Conservation (phyloP, 2,888 invertebrate species). For the Tillus elongatus region DNA sequence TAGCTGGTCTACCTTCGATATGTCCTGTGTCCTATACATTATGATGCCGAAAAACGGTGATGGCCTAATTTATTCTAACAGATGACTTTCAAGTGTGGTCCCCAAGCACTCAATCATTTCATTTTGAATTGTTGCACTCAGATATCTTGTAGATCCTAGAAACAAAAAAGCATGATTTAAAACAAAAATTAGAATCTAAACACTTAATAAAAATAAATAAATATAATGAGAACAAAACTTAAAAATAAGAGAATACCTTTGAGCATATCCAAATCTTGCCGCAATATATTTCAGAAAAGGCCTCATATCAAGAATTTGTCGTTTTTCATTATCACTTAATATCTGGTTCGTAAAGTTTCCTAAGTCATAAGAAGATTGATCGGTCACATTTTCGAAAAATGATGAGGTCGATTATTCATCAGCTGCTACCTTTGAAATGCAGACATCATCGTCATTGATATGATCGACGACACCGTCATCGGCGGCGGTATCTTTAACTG, state of each 20-base stretch:
- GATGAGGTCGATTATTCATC: no score
- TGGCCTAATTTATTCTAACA: slow-evolving; percentile 24
- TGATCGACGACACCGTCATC: no score
- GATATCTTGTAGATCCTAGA: no score
- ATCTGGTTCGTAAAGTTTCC: slow-evolving; percentile 7
- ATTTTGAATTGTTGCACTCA: no score
- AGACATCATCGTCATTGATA: no score
- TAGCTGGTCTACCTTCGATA: slow-evolving; percentile 29
- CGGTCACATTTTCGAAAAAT: slow-evolving; percentile 4
- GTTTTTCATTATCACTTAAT: slow-evolving; percentile 5
- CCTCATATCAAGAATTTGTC: neutral
- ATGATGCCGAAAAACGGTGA: slow-evolving; percentile 22
- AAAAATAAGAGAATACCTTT: slow-evolving; percentile 16
- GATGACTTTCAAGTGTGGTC: slow-evolving; percentile 19
- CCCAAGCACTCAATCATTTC: slow-evolving; percentile 12
- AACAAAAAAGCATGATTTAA: no score
- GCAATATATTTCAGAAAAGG: slow-evolving; percentile 14
- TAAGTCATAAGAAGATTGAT: slow-evolving; percentile 5
- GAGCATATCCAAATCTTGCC: slow-evolving; percentile 20
- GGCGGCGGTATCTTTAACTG: no score
- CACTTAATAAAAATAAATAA: no score
- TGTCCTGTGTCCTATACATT: no score
- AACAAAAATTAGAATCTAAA: no score
- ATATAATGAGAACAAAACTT: neutral
- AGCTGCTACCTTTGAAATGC: no score